A percentile compares a stretch with the other conserved stretches of the same genome.
Conservation (phyloP, 2,113 vertebrate genomes). For the Cyanoramphus novaezelandiae region DNA sequence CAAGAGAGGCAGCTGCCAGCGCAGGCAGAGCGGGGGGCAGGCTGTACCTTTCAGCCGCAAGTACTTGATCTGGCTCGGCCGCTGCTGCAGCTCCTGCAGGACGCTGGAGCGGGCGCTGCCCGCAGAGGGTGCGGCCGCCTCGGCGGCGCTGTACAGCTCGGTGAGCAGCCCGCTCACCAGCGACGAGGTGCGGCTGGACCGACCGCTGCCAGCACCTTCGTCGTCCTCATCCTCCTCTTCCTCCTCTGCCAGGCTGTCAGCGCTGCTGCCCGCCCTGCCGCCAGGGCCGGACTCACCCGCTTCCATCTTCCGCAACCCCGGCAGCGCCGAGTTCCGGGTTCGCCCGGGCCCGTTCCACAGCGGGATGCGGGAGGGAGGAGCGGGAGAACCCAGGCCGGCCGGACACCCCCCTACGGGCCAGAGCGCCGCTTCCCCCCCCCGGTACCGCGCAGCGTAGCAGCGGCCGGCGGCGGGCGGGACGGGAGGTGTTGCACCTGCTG, state of each 20-base stretch:
- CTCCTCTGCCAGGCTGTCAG: conserved; percentile 40
- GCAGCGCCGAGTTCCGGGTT: conserved; percentile 14
- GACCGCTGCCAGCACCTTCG: neutral
- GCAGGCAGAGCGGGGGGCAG: neutral
- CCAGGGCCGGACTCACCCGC: neutral
- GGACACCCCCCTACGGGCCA: neutral
- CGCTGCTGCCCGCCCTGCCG: neutral
- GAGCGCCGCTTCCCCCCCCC: neutral
- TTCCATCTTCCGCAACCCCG: neutral
- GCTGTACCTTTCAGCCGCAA: conserved; percentile 88
- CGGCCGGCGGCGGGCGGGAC: neutral
- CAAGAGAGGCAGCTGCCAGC: neutral
- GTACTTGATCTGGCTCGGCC: conserved; percentile 83
- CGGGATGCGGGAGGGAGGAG: neutral
- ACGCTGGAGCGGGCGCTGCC: conserved; percentile 76
- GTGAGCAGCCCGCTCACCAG: conserved; percentile 91
- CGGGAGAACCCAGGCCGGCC: neutral
- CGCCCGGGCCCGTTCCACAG: neutral
- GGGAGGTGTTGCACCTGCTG: neutral
- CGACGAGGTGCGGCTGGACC: conserved; percentile 74
- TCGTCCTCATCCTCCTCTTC: conserved; percentile 8
- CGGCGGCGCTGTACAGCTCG: conserved; percentile 86
- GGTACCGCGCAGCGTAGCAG: neutral
- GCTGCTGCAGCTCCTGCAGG: conserved; percentile 83
- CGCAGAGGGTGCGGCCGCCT: conserved; percentile 81